These are phyloP conservation scores for Narcine bancroftii DNA, from an alignment of 2,113 vertebrate species.

Conservation along the genomic window DNA sequence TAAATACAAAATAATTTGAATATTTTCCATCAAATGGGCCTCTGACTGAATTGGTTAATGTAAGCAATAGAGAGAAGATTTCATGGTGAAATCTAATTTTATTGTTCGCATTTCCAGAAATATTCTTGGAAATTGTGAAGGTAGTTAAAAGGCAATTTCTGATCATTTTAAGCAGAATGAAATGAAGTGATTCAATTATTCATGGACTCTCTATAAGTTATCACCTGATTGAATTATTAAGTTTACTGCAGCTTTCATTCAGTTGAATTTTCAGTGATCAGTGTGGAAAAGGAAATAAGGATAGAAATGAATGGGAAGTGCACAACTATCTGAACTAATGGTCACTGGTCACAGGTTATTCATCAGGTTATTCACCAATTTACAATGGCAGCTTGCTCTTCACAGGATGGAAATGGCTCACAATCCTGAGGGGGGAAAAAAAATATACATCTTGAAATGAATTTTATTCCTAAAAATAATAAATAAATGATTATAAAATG, in stretches of 20 bases:
- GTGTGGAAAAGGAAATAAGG: neutral
- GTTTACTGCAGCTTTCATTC: neutral
- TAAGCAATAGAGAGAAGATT: neutral
- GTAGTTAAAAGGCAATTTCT: neutral
- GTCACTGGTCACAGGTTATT: neutral
- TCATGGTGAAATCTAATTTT: neutral
- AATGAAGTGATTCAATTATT: neutral
- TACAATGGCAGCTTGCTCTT: neutral
- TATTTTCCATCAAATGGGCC: too few species aligned
- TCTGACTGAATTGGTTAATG: neutral
- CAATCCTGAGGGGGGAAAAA: neutral
- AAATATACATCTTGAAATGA: neutral
- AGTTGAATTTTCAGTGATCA: neutral
- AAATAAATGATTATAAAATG: neutral
- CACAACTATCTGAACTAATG: neutral
- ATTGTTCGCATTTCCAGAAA: neutral
- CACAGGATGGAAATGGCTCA: neutral
- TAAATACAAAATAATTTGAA: neutral
- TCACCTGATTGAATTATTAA: neutral
- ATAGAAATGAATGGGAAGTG: neutral
- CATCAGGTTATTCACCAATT: neutral
- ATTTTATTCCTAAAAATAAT: neutral
- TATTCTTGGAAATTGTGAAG: neutral
- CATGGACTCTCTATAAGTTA: neutral
- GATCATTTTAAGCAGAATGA: neutral